Conservation (phyloP, 2,888 invertebrate species). For the Salpingus planirostris region DNA sequence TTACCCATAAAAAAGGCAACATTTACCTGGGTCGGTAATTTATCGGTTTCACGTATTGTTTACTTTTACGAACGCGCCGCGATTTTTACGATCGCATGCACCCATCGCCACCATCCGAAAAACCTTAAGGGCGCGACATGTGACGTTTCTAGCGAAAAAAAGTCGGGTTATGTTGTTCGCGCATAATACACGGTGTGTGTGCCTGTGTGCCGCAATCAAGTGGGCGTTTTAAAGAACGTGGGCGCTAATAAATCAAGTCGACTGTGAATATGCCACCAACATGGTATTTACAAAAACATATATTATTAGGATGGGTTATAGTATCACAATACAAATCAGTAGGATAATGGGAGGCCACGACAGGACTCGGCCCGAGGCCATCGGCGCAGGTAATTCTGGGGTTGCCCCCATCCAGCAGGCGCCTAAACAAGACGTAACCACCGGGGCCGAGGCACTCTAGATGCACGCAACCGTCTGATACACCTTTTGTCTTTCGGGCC, state of each 20-base stretch:
- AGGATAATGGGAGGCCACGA: conserved; percentile 33
- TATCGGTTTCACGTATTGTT: conserved; percentile 7
- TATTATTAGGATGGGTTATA: conserved; percentile 24
- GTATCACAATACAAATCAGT: conserved; percentile 25
- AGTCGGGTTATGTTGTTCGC: no score
- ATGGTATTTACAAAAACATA: conserved; percentile 34
- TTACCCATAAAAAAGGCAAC: conserved; percentile 8
- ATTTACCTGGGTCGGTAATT: conserved; percentile 9
- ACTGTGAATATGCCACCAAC: conserved; percentile 28
- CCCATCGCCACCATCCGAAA: no score
- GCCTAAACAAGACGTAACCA: conserved; percentile 38
- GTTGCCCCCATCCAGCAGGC: conserved; percentile 30
- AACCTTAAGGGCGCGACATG: no score
- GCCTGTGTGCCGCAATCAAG: conserved; percentile 14
- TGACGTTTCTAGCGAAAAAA: no score
- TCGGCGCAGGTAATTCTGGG: conserved; percentile 32
- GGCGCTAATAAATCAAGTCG: conserved; percentile 22
- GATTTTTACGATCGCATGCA: no score
- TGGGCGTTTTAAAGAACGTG: conserved; percentile 19
- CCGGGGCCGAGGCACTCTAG: conserved; percentile 24
- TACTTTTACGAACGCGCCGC: no score
- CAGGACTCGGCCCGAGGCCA: conserved; percentile 31
- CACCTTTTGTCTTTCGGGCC: not conserved
- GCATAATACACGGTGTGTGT: no score
- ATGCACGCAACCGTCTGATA: conserved; percentile 22